phyloP scores from a whole-genome alignment of 2,888 invertebrate species.

The Pyrgus malvae region DNA sequence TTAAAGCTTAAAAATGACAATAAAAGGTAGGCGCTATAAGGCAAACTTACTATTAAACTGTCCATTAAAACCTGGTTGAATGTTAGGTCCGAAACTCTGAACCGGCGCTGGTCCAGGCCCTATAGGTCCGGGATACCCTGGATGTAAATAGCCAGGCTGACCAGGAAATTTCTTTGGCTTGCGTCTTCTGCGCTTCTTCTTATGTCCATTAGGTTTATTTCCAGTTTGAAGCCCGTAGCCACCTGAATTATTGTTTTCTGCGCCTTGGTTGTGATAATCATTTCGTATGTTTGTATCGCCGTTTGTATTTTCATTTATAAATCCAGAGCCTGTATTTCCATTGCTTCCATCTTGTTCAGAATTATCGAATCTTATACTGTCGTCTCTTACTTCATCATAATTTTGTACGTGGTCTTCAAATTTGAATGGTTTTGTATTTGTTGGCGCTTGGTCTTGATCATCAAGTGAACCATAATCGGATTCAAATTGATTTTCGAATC shows the following conservation, averaged over 20 bases:
- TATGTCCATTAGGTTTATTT: slow-evolving; percentile 37
- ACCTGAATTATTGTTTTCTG: neutral
- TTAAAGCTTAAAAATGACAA: too few relatives aligned
- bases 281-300: neutral
- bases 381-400: neutral
- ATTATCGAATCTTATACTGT: neutral
- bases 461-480: neutral
- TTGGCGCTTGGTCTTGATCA: neutral
- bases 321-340: too few relatives aligned
- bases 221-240: neutral
- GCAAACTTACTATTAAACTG: slow-evolving; percentile 39
- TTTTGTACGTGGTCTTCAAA: slow-evolving; percentile 27
- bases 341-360: neutral
- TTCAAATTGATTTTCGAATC: slow-evolving; percentile 31
- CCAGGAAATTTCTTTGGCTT: slow-evolving; percentile 33
- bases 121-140: slow-evolving; percentile 33
- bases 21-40: too few relatives aligned
- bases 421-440: slow-evolving; percentile 11
- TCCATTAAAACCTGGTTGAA: slow-evolving; percentile 22
- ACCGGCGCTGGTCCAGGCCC: slow-evolving; percentile 16
- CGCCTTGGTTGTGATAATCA: neutral
- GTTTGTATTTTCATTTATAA: too few relatives aligned
- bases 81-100: slow-evolving; percentile 15
- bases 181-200: slow-evolving; percentile 43
- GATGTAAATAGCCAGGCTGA: slow-evolving; percentile 36